A percentile compares a stretch with the other conserved stretches of the same genome.
phyloP scores from a whole-genome alignment of 2,797 vertebrate genomes.

The Gallinago nigripennis region DNA sequence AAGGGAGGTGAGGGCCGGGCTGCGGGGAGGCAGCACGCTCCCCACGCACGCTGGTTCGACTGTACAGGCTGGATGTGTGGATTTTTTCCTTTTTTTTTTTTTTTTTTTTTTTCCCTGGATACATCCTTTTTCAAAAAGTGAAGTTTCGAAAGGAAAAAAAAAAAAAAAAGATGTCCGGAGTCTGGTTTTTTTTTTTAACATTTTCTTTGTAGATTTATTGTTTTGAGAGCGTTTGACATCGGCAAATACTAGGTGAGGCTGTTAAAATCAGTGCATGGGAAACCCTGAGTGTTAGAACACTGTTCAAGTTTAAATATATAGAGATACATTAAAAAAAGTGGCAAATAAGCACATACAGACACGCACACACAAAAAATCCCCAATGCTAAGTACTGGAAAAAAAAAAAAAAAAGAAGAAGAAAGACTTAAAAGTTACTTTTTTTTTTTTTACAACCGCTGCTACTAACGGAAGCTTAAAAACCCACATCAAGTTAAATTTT shows the following conservation, averaged over 20 bases:
- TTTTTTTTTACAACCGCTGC: slow-evolving; percentile 26
- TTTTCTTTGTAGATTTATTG: slow-evolving; percentile 36
- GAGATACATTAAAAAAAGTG: slow-evolving; percentile 36
- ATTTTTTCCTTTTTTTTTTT: neutral
- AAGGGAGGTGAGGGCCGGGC: slow-evolving; percentile 67
- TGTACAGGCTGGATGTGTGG: neutral
- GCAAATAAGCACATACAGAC: slow-evolving; percentile 68
- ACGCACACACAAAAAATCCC: slow-evolving; percentile 50
- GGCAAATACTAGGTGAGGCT: slow-evolving; percentile 30
- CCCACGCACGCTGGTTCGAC: slow-evolving; percentile 41
- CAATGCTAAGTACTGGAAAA: slow-evolving; percentile 40
- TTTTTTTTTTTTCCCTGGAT: neutral
- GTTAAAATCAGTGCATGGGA: slow-evolving; percentile 65
- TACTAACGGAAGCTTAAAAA: slow-evolving; percentile 51
- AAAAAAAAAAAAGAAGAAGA: slow-evolving; percentile 10
- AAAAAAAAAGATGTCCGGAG: slow-evolving; percentile 17
- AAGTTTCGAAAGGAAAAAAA: neutral
- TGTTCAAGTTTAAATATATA: slow-evolving; percentile 28
- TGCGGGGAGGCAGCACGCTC: slow-evolving; percentile 65
- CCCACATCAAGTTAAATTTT: slow-evolving; percentile 28
- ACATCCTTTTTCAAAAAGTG: slow-evolving; percentile 28
- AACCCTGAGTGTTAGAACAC: slow-evolving; percentile 38
- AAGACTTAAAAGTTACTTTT: slow-evolving; percentile 9
- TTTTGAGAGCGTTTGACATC: slow-evolving; percentile 16
- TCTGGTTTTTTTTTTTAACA: neutral